phyloP scores from a whole-genome alignment of 2,888 invertebrate genomes.

The Amphipyra berbera region DNA sequence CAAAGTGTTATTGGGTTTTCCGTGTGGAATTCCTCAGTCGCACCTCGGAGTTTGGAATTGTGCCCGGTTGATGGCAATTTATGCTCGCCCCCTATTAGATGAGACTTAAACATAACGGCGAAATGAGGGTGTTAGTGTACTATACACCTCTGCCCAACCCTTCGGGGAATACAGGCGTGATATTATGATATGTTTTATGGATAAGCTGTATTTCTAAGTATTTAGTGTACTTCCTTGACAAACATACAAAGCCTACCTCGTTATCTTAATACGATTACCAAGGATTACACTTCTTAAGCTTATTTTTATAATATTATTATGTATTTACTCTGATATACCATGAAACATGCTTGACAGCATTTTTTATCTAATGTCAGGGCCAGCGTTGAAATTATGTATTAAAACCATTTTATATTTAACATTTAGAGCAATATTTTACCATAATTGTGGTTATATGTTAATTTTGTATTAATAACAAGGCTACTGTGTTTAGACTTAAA shows the following conservation, averaged over 20 bases:
- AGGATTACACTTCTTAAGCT: constrained; percentile 20
- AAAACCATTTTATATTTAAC: constrained; percentile 37
- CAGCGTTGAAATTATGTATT: constrained; percentile 22
- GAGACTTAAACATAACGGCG: no score
- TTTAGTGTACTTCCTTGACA: no score
- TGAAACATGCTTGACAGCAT: constrained; percentile 28
- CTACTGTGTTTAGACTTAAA: background rate
- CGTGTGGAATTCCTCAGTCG: no score
- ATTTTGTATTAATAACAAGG: constrained; percentile 26
- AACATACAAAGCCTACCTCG: constrained; percentile 1
- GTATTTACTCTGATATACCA: constrained; percentile 25
- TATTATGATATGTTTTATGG: no score
- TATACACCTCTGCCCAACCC: no score
- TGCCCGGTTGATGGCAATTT: no score
- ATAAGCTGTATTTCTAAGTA: constrained; percentile 29
- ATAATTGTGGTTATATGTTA: constrained; percentile 46
- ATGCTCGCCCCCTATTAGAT: no score
- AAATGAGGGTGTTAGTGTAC: no score
- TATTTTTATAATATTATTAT: constrained; percentile 9
- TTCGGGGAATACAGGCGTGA: no score
- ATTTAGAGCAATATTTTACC: constrained; percentile 55
- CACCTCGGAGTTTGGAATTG: no score
- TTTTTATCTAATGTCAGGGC: constrained; percentile 52
- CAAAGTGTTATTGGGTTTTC: no score
- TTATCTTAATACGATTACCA: constrained; percentile 30